Evolutionary conservation across 30 jellyfish, hydroid and myxozoan genomes (phyloP), one percentile per base, ranked within the genome.

Genomic region (Mastigias papua): DNA sequence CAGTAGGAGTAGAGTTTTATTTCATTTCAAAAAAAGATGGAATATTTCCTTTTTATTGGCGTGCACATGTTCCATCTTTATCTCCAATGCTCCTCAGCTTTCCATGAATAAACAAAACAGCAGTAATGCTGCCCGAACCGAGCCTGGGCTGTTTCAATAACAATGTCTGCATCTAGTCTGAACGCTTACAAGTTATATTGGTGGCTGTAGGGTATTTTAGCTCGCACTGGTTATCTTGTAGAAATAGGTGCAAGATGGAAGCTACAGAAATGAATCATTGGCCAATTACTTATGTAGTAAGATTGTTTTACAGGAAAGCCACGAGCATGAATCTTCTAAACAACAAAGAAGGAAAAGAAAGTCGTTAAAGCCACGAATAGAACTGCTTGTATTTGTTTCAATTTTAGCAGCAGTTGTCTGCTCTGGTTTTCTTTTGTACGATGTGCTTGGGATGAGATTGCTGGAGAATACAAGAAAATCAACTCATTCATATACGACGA

Each of bases 361-460:
- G 37, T 20, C 49, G 15, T 64, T 79, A 42, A 32, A 37, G 21
- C 37, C 34, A 30, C 80, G 89, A 16, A 79, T 50, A 33, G 63
- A 35, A 34, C 22, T 79, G 13, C 62, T 79, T 34, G 70, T 62
- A 10, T 27, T 35, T 15, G 23, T 79, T 0, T 62, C 89, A 29
- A 22, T 79, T 65, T 42, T 79, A 54, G 25, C 34, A 16, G 80
- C 89, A n/a, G 22, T 79, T 20, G 80, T 65, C 9, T 19, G 48
- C 62, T 80, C 89, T 27, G 60, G 80, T 51, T 30, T 34, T 7
- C 69, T 79, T 30, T 79, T 79, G 58, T 79, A 58, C 29, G 89
- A 79, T 62, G 66, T 79, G 54, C 62, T 79, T 37, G 89, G 80
- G 50, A 21, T 79, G 69, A 37, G 32, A n/a, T 34, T 28, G 32